Evolutionary conservation across 2,888 invertebrate genomes (phyloP), one percentile per base, ranked within the genome.

Genomic region (Iphiclides podalirius): DNA sequence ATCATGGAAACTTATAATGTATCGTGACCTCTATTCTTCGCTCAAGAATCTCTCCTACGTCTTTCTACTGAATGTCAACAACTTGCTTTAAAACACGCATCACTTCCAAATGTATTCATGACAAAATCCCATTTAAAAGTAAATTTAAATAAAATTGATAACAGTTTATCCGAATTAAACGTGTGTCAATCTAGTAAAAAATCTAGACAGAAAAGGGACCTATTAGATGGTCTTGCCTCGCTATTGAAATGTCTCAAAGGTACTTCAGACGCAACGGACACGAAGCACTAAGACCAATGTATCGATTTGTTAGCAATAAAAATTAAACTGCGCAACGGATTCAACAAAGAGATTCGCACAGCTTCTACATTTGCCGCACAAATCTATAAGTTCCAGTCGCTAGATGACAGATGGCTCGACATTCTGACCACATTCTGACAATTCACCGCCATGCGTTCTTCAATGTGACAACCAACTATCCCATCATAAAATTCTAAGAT

Each of bases 181-280:
- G 44, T 54, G 4, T 61, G 59, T 42, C 16, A 52, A n/a, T n/a
- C n/a, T 28, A 52, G 53, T 9, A 53, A 56, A 15, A 64, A 60
- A 12, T 47, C 55, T 6, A 44, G 59, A 20, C 16, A 35, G 1
- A 65, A 64, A 53, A 39, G 64, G 11, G 63, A 67, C 60, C 20
- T 33, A 7, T 33, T 33, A 11, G 61, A 67, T 20, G 66, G 59
- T 6, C 31, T 67, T 9, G 57, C 66, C 34, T 54, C 61, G 2
- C 31, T 67, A 4, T 36, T 64, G 1, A 64, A 64, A 62, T 65
- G 57, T 52, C 58, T 66, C 0, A 63, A 66, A 8, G 63, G 63
- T 12, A 66, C 66, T 13, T 64, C 65, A 0, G 64, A 67, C 34
- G 61, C 66, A 1, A 60, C 57, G 50, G 61, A 65, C 37, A 61